A percentile compares a stretch with the other conserved stretches of the same genome.
phyloP scores from a whole-genome alignment of 92 coral and sea anemone genomes.

The Diadumene lineata region DNA sequence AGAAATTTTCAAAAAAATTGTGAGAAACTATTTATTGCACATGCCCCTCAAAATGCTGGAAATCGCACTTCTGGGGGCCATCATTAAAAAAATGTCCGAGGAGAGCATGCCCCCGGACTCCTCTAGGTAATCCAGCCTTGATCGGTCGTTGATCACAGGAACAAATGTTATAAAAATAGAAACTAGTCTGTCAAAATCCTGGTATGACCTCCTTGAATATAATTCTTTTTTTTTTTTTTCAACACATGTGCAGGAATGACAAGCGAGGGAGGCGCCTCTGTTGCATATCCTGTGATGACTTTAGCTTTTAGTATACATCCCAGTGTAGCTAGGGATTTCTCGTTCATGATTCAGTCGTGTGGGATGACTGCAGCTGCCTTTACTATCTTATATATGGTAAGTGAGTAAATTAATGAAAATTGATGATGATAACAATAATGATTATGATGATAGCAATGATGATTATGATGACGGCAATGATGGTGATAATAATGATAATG shows the following conservation, averaged over 20 bases:
- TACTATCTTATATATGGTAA: conserved; percentile 78
- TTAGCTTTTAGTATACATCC: conserved; percentile 72
- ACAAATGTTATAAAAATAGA: too few relatives aligned
- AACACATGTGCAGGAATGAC: conserved; percentile 66
- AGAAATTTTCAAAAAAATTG: too few relatives aligned
- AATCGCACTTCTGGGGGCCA: too few relatives aligned
- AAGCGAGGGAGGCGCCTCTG: conserved; percentile 86
- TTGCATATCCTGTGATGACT: conserved; percentile 89
- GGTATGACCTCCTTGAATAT: too few relatives aligned
- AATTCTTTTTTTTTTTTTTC: too few relatives aligned
- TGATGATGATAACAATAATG: not conserved
- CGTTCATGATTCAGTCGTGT: conserved; percentile 82
- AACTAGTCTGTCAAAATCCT: too few relatives aligned
- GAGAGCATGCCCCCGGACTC: too few relatives aligned
- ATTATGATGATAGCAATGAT: not conserved
- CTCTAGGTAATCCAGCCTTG: too few relatives aligned
- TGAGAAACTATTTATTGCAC: too few relatives aligned
- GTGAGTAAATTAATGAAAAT: not conserved
- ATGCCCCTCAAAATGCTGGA: too few relatives aligned
- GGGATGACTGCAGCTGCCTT: conserved; percentile 91
- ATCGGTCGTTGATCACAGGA: too few relatives aligned
- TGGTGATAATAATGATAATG: not conserved
- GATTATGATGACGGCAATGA: not conserved
- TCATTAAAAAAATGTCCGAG: too few relatives aligned
- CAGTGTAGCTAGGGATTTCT: conserved; percentile 79